Conservation (phyloP, 2,888 invertebrate genomes). For the Polietes domitor region DNA sequence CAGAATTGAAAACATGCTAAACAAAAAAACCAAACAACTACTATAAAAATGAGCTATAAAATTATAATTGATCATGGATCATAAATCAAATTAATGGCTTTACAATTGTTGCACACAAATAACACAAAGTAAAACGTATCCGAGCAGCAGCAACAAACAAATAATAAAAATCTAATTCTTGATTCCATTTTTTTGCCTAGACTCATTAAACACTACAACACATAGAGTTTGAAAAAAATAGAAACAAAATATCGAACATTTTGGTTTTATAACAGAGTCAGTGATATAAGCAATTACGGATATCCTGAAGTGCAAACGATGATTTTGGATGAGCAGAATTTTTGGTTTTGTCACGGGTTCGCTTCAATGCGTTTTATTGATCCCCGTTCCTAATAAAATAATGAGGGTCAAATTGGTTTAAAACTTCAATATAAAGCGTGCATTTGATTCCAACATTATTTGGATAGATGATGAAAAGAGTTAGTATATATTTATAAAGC, state of each 20-base stretch:
- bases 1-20: neutral
- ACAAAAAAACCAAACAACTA: neutral
- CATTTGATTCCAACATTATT: no score
- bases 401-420: no score
- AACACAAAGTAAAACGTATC: slow-evolving; percentile 54
- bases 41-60: slow-evolving; percentile 30
- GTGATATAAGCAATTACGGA: slow-evolving; percentile 11
- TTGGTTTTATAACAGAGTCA: no score
- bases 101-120: slow-evolving; percentile 43
- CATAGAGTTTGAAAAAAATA: slow-evolving; percentile 59
- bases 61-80: slow-evolving; percentile 56
- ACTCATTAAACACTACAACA: slow-evolving; percentile 16
- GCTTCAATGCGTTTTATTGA: neutral
- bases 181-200: slow-evolving; percentile 66
- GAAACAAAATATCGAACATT: slow-evolving; percentile 38
- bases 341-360: neutral
- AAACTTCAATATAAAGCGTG: no score
- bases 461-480: no score
- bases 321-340: slow-evolving; percentile 9
- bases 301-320: slow-evolving; percentile 16
- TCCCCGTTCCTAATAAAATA: neutral
- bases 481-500: no score
- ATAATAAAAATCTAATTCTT: slow-evolving; percentile 27
- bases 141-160: slow-evolving; percentile 2
- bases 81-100: slow-evolving; percentile 61